Base-by-base conservation (phyloP, 2,888 invertebrate genomes). In the Dinocampus coccinellae region DNA sequence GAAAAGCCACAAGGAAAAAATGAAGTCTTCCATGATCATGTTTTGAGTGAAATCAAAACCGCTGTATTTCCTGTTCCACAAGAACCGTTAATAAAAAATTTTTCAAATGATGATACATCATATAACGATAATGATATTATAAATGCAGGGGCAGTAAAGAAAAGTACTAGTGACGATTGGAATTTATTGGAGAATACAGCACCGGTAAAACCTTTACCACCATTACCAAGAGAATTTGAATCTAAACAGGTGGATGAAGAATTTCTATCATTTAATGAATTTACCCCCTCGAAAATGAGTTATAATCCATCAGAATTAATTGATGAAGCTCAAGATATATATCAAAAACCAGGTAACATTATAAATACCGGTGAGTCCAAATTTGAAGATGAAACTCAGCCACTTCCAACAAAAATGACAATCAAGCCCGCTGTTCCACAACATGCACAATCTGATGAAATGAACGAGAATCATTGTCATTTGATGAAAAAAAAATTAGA, bases 301-400 rank as follows among this genome's bases (percentile, higher is more conserved):
- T n/a, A n/a, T n/a, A n/a, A n/a, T n/a, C n/a, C n/a, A n/a, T n/a
- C n/a, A n/a, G n/a, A n/a, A n/a, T n/a, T n/a, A n/a, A n/a, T n/a
- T 20, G 47, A 47, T 3, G 1, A 62, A 47, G 52, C 47, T 16
- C 16, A 20, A 22, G 62, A 69, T 7, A 74, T 63, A 53, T 62
- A 65, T 75, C 69, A 62, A 36, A 74, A 74, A 62, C 78, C 78
- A 69, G 76, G 80, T 33, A n/a, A 16, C 16, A 7, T 7, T 47
- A 63, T 76, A 4, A 79, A 79, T 63, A 81, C 77, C 10, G 82
- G 79, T 2, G 84, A 85, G 36, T 82, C 86, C 69, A 88, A 88
- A 79, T 88, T 86, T 76, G 88, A 88, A 70, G 85, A 85, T 2
- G 84, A 84, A 20, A 80, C 81, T 0, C 85, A 84, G 77, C 81